Base-by-base conservation (phyloP, 2,797 vertebrate genomes). In the Pelodytes ibericus region DNA sequence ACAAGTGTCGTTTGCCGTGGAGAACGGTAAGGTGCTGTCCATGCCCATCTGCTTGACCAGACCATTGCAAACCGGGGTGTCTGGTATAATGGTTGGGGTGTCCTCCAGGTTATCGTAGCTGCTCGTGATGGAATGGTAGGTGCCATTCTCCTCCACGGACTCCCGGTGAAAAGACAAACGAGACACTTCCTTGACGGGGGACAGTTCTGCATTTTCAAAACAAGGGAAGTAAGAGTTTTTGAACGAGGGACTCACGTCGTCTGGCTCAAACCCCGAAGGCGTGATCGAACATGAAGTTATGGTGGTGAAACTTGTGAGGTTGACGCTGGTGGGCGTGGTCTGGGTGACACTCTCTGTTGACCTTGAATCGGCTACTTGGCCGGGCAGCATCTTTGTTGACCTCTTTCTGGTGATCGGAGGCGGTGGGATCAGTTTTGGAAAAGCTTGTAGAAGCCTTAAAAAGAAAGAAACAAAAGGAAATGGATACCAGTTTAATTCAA, bases 391-490 rank as follows among this genome's bases (percentile, higher is more conserved):
- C 83, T 95, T 90, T 83, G 90, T 91, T 1, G 91, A 88, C 8
- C 94, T 88, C 71, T 95, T 95, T 53, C 93, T 89, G 73, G 86
- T 90, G 81, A 89, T 63, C 4, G 91, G 88, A 0, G 94, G 93
- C 0, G 93, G 94, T 0, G 93, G 94, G 77, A 94, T 92, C 10
- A 96, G 87, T 79, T 92, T 94, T 30, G 93, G 94, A 61, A 96
- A 92, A 67, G 85, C 87, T 20, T 91, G 90, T 65, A 86, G 89
- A 79, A 53, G 85, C 84, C 91, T 95, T 87, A 9, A 0, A 66
- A 15, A 5, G 10, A 58, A 41, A 56, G 60, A 26, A 72, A 47
- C 47, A 24, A 33, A 49, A 13, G 2, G 1, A 39, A 24, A 36
- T n/a, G 31, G 16, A 6, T 27, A 64, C 62, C 5, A 22, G 47